Evolutionary conservation across 2,888 invertebrate genomes (phyloP).

Genomic region (Microplitis manilae): DNA sequence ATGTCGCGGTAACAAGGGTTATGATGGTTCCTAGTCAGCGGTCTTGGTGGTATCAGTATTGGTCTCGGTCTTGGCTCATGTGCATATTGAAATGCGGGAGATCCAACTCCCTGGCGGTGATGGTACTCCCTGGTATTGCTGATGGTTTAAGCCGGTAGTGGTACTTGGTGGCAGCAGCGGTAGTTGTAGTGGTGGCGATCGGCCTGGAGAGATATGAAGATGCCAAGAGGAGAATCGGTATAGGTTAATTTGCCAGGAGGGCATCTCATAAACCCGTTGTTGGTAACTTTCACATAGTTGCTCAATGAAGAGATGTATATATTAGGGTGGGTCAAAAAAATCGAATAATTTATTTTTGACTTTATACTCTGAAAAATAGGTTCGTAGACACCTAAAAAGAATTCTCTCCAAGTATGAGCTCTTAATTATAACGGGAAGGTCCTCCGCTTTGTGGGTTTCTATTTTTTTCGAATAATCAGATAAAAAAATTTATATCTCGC

Average conservation of each 20-base stretch:
- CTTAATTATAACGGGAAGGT: no score
- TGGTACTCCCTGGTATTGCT: no score
- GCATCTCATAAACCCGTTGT: constrained; percentile 3
- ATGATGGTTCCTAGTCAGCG: background rate
- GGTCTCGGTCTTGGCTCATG: background rate
- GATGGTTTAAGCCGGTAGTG: background rate
- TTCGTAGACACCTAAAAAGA: no score
- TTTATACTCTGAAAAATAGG: no score
- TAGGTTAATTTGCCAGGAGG: background rate
- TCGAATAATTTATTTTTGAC: no score
- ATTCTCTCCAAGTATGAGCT: no score
- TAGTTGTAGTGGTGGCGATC: background rate
- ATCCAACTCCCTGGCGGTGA: no score
- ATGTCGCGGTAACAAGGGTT: background rate
- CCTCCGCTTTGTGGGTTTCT: no score
- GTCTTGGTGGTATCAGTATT: background rate
- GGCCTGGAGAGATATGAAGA: background rate
- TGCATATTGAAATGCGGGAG: background rate
- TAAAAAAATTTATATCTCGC: no score
- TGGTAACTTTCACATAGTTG: constrained; percentile 3
- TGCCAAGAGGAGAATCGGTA: background rate
- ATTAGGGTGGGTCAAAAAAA: no score
- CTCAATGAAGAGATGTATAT: background rate
- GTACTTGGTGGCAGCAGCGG: background rate
- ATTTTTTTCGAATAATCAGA: no score